phyloP scores from a whole-genome alignment of 2,113 vertebrate species.

The Vombatus ursinus region DNA sequence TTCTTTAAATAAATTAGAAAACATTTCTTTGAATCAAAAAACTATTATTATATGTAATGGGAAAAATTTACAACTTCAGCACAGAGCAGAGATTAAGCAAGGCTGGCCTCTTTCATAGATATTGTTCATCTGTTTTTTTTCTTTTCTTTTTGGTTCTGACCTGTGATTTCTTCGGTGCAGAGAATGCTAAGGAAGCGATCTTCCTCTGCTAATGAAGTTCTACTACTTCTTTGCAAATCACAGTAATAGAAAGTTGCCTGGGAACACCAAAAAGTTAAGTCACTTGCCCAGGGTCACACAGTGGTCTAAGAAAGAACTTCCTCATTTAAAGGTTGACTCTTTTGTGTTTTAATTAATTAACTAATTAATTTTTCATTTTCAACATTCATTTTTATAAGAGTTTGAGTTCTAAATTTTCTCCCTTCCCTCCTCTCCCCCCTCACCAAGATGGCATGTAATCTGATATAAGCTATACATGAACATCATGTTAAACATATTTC shows the following conservation, averaged over 20 bases:
- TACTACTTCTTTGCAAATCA: not conserved
- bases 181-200: not conserved
- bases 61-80: not conserved
- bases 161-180: not conserved
- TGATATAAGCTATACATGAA: too few relatives aligned
- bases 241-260: not conserved
- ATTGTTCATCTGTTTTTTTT: not conserved
- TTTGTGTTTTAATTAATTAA: too few relatives aligned
- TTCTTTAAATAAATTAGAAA: not conserved
- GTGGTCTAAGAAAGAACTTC: not conserved
- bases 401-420: too few relatives aligned
- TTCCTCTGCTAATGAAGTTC: not conserved
- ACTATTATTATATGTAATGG: not conserved
- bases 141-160: not conserved
- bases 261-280: not conserved
- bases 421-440: too few relatives aligned
- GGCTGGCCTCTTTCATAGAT: not conserved
- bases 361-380: too few relatives aligned
- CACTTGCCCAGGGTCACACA: too few relatives aligned
- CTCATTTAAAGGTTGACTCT: not conserved
- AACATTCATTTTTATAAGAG: too few relatives aligned
- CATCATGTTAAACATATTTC: too few relatives aligned
- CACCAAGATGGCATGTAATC: too few relatives aligned
- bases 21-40: not conserved
- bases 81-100: not conserved